These are phyloP conservation scores for Cerceris ruficornis DNA, from an alignment of 2,888 invertebrate genomes.

Conservation along the genomic window DNA sequence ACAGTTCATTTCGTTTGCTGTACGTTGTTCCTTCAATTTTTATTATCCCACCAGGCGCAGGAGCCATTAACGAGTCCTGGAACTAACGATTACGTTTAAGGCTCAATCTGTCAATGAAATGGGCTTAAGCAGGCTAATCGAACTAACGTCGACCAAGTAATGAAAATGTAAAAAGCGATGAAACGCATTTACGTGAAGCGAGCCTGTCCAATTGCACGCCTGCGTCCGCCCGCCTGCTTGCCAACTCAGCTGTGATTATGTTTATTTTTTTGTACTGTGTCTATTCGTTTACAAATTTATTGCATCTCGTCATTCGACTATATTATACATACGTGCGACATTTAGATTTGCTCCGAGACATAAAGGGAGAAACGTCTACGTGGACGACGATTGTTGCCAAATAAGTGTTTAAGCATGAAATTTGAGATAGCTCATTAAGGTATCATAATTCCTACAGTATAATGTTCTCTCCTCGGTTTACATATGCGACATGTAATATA, in stretches of 20 bases:
- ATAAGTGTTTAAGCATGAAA: slow-evolving; percentile 51
- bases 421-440: slow-evolving; percentile 41
- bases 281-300: slow-evolving; percentile 72
- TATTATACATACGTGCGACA: slow-evolving; percentile 59
- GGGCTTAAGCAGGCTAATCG: slow-evolving; percentile 75
- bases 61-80: slow-evolving; percentile 91
- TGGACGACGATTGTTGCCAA: slow-evolving; percentile 57
- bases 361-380: slow-evolving; percentile 63
- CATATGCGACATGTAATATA: slow-evolving; percentile 48
- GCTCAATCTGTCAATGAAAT: slow-evolving; percentile 77
- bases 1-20: slow-evolving; percentile 1
- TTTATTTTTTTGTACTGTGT: slow-evolving; percentile 77
- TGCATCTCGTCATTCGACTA: slow-evolving; percentile 71
- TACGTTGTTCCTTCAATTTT: slow-evolving; percentile 37
- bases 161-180: slow-evolving; percentile 54
- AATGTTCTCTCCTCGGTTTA: slow-evolving; percentile 43
- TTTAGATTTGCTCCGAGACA: slow-evolving; percentile 61
- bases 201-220: slow-evolving; percentile 70
- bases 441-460: slow-evolving; percentile 52
- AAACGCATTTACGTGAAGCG: slow-evolving; percentile 61
- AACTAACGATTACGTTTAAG: slow-evolving; percentile 91
- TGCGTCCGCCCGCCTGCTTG: slow-evolving; percentile 75
- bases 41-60: slow-evolving; percentile 86
- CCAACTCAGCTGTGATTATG: slow-evolving; percentile 81
- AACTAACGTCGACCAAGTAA: slow-evolving; percentile 68